These are phyloP conservation scores for Tinamus major DNA, from an alignment of 2,797 vertebrate species.

Conservation along the genomic window DNA sequence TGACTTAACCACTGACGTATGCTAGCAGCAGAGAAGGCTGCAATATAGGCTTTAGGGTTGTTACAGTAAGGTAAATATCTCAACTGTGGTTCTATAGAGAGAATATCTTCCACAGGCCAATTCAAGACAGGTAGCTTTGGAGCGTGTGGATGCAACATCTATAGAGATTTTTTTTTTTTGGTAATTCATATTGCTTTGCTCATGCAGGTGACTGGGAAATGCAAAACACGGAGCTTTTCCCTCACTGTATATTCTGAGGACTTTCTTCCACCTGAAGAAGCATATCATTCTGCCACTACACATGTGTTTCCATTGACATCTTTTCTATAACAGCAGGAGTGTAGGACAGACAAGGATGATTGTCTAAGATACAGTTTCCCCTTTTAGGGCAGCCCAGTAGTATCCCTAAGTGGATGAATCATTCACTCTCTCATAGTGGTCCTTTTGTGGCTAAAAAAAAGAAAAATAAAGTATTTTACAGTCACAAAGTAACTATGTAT, in stretches of 20 bases:
- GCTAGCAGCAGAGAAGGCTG: not conserved
- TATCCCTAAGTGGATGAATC: not conserved
- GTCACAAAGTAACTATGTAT: not conserved
- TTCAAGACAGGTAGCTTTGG: not conserved
- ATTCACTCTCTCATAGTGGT: not conserved
- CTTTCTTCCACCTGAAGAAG: not conserved
- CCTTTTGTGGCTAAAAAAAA: not conserved
- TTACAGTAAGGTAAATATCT: not conserved
- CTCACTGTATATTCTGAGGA: not conserved
- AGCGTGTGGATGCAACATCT: not conserved
- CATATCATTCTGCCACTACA: not conserved
- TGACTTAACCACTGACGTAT: not conserved
- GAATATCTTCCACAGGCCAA: not conserved
- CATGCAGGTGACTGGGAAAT: not conserved
- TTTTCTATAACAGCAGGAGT: not conserved
- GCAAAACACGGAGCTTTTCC: not conserved
- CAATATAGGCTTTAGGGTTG: not conserved
- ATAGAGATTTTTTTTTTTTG: not conserved
- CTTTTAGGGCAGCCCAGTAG: not conserved
- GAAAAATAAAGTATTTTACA: not conserved
- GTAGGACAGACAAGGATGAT: not conserved
- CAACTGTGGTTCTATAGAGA: not conserved
- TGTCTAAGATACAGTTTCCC: not conserved
- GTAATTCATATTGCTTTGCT: not conserved
- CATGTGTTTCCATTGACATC: not conserved